These are phyloP conservation scores for Jacana jacana DNA, from an alignment of 2,113 vertebrate genomes.

Conservation along the genomic window DNA sequence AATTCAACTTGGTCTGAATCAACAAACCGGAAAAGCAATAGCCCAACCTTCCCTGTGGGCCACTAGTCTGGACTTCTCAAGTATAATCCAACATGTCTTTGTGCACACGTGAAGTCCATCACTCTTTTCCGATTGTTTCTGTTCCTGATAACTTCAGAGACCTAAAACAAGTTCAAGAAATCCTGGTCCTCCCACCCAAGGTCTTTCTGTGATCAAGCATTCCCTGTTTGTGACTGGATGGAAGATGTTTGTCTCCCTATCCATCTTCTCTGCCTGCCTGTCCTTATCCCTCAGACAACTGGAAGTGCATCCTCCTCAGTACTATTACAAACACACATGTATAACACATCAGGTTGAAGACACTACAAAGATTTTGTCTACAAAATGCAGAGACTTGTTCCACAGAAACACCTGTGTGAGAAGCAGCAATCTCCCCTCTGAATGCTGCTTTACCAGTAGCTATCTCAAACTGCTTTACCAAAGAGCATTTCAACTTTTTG, in stretches of 20 bases:
- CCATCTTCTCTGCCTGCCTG: background rate
- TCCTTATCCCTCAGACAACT: background rate
- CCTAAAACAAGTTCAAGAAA: background rate
- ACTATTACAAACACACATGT: background rate
- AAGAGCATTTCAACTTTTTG: background rate
- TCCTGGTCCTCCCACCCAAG: background rate
- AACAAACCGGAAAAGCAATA: background rate
- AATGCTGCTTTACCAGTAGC: background rate
- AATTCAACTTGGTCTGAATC: background rate
- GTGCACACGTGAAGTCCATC: background rate
- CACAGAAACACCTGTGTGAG: background rate
- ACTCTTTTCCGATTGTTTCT: background rate
- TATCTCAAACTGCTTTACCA: background rate
- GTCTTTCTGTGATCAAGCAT: background rate
- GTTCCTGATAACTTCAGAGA: background rate
- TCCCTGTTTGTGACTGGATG: background rate
- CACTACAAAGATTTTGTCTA: background rate
- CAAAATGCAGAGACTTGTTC: background rate
- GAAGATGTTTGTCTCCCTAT: background rate
- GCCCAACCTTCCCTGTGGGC: background rate
- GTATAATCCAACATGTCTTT: background rate
- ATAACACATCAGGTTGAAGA: background rate
- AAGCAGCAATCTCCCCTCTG: background rate
- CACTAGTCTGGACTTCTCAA: background rate
- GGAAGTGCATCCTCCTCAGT: background rate